Conservation (phyloP, 2,888 invertebrate species). For the Phasia obesa region DNA sequence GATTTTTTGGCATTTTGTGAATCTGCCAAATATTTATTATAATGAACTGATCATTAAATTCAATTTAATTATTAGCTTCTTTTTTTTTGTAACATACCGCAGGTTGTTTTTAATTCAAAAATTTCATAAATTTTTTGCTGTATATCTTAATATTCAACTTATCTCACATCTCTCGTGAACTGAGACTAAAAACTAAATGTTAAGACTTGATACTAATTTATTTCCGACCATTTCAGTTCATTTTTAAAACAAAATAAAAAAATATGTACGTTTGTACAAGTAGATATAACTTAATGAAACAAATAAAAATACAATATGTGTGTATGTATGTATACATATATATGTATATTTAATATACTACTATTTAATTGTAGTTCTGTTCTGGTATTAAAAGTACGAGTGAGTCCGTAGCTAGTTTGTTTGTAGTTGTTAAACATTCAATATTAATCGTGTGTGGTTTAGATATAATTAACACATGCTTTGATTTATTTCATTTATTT, state of each 20-base stretch:
- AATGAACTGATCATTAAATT: no score
- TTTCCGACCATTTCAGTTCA: neutral
- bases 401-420: no score
- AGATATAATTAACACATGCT: constrained; percentile 79
- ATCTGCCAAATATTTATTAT: no score
- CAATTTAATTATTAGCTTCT: no score
- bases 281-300: neutral
- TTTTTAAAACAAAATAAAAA: neutral
- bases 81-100: no score
- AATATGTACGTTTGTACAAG: neutral
- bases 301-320: neutral
- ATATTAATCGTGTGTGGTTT: constrained; percentile 73
- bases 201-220: neutral
- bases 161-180: neutral
- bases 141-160: neutral
- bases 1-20: no score
- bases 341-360: no score
- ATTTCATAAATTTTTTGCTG: no score
- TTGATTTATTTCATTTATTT: constrained; percentile 81
- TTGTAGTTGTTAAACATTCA: constrained; percentile 18
- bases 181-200: no score
- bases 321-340: neutral
- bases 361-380: neutral
- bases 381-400: neutral
- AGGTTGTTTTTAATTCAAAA: no score